These are phyloP conservation scores for Enteromius mattozi DNA, from an alignment of 2,797 vertebrate species.

Conservation along the genomic window DNA sequence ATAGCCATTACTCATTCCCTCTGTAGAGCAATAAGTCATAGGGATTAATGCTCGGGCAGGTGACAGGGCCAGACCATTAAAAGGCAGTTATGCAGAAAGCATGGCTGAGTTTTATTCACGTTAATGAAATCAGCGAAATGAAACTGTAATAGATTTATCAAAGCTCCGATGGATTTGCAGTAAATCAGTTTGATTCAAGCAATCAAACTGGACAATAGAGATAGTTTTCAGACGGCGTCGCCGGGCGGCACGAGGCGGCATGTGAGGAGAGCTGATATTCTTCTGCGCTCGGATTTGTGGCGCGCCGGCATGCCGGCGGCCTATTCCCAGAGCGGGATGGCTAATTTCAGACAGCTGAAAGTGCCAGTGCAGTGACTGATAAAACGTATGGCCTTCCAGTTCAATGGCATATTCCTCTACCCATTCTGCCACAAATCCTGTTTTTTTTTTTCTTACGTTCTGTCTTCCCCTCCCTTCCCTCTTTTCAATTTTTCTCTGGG, in stretches of 20 bases:
- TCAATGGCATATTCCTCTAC: slow-evolving; percentile 85
- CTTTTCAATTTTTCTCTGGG: slow-evolving; percentile 55
- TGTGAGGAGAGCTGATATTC: slow-evolving; percentile 97
- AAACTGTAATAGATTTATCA: slow-evolving; percentile 99
- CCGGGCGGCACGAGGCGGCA: slow-evolving; percentile 91
- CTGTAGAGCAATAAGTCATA: slow-evolving; percentile 99
- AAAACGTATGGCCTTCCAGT: slow-evolving; percentile 91
- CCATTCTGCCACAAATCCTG: slow-evolving; percentile 71
- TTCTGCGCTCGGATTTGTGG: slow-evolving; percentile 90
- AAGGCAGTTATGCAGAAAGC: slow-evolving; percentile 99
- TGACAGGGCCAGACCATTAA: slow-evolving; percentile 99
- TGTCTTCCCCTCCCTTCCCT: slow-evolving; percentile 21
- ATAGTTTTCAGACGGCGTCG: slow-evolving; percentile 95
- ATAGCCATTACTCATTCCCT: slow-evolving; percentile 99
- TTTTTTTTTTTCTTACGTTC: slow-evolving; percentile 57
- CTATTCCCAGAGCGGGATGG: slow-evolving; percentile 89
- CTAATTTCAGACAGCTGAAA: slow-evolving; percentile 91
- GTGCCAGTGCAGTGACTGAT: slow-evolving; percentile 92
- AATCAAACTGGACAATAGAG: slow-evolving; percentile 99
- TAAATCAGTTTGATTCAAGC: slow-evolving; percentile 99
- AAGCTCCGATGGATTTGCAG: slow-evolving; percentile 99
- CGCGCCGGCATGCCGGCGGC: slow-evolving; percentile 81
- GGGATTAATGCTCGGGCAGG: slow-evolving; percentile 99
- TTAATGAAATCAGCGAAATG: slow-evolving; percentile 99
- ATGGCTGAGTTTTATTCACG: slow-evolving; percentile 99